Base-by-base conservation (phyloP, 2,797 vertebrate genomes). In the Microctenopoma lineatum region DNA sequence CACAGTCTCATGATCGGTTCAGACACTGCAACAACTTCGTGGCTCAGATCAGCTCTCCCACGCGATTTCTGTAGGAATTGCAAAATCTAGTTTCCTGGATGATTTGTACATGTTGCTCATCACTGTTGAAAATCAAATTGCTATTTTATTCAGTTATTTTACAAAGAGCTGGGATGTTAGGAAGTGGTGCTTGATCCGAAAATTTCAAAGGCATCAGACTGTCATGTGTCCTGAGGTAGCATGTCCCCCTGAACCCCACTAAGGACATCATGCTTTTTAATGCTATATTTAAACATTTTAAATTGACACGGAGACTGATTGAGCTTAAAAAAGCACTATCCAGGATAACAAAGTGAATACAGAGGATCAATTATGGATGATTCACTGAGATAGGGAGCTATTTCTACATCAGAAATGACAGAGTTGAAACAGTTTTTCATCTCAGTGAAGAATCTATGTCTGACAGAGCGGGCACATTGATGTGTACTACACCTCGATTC, bases 351-450 rank as follows among this genome's bases (percentile, higher is more conserved):
- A 80, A 77, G 62, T 66, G 48, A 73, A 88, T 82, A 75, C 66
- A 82, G 72, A 77, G 27, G 64, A 90, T 87, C 68, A 77, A 81
- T 88, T 82, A 86, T 77, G 70, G 64, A 81, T 83, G 81, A 88
- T 66, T 80, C 71, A 77, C 73, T 51, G 71, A 76, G 70, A 77
- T 64, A 59, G 75, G 61, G 61, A 79, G 66, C 70, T 57, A 84
- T 78, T 79, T 75, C 59, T 59, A 68, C 60, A 77, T 82, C 75
- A 84, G 70, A 83, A 85, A 80, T 74, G 80, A 80, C 73, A 70
- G 65, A 81, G 73, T 70, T 85, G 57, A 90, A 89, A 89, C 59
- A 58, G 45, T 65, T 42, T 52, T 73, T 80, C 78, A 68, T 68
- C 63, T 64, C 71, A 68, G 62, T 71, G 80, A 85, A 74, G 66